A percentile compares a stretch with the other conserved stretches of the same genome.
Conservation (phyloP, 2,797 vertebrate genomes). For the Poeciliopsis gracilis region DNA sequence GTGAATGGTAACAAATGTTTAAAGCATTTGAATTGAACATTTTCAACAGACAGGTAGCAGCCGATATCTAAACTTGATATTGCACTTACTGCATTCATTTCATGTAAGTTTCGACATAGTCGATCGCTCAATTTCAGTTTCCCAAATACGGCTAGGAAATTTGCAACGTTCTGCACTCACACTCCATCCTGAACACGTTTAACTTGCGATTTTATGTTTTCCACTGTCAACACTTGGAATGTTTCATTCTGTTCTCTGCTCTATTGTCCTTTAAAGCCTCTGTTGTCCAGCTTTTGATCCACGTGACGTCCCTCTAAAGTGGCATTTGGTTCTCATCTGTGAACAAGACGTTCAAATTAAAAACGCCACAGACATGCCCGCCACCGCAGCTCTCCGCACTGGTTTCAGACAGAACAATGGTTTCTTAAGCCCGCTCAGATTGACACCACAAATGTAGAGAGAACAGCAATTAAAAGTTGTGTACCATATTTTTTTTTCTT, state of each 20-base stretch:
- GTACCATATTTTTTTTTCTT: not conserved
- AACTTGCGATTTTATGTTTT: not conserved
- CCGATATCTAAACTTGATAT: no score
- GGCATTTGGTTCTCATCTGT: slow-evolving; percentile 53
- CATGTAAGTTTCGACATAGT: not conserved
- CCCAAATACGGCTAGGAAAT: not conserved
- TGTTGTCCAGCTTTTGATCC: slow-evolving; percentile 33
- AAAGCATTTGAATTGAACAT: no score
- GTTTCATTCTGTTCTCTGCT: not conserved
- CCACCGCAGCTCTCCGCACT: slow-evolving; percentile 11
- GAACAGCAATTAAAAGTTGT: slow-evolving; percentile 8
- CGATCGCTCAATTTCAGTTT: not conserved
- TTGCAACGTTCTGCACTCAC: not conserved
- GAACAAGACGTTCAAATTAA: slow-evolving; percentile 65
- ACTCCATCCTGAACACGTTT: not conserved
- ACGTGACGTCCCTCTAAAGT: slow-evolving; percentile 49
- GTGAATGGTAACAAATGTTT: no score
- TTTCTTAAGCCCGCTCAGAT: slow-evolving; percentile 20
- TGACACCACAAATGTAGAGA: slow-evolving; percentile 1
- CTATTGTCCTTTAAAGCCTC: slow-evolving; percentile 20
- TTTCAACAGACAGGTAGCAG: no score
- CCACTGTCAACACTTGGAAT: not conserved
- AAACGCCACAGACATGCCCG: slow-evolving; percentile 45
- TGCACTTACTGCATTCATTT: not conserved
- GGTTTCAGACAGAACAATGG: slow-evolving; percentile 16